Evolutionary conservation across 1,140 invertebrate genomes (phyloP).

Genomic region (Drosophila pectinifera): DNA sequence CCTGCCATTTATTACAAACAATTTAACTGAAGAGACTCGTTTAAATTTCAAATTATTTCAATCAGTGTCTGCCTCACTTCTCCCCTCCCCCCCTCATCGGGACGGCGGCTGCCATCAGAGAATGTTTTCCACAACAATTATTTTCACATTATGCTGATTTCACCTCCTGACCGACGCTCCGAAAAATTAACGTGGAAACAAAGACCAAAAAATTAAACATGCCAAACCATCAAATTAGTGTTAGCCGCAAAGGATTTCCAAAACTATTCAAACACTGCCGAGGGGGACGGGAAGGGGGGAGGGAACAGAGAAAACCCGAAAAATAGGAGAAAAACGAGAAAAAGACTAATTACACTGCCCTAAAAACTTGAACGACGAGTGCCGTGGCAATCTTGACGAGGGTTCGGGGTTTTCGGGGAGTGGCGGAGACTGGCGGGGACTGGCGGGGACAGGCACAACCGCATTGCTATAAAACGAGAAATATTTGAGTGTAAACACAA

Average conservation of each 20-base stretch:
- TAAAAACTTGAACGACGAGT: constrained; percentile 71
- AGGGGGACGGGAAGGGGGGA: too few relatives aligned
- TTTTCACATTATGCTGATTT: constrained; percentile 59
- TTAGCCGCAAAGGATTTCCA: constrained; percentile 66
- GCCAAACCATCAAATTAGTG: constrained; percentile 59
- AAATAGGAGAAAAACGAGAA: constrained; percentile 17
- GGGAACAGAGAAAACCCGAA: neutral
- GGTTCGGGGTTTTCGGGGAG: neutral
- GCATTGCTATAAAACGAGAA: constrained; percentile 69
- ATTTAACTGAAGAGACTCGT: constrained; percentile 32
- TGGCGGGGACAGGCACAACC: constrained; percentile 40
- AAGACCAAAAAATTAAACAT: constrained; percentile 57
- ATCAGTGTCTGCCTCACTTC: constrained; percentile 10
- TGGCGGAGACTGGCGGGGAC: neutral
- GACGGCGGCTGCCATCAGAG: constrained; percentile 4
- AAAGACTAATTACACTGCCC: constrained; percentile 76
- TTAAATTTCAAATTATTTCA: constrained; percentile 46
- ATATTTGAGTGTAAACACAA: constrained; percentile 72
- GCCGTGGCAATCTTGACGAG: constrained; percentile 57
- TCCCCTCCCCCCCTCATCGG: neutral
- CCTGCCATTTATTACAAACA: constrained; percentile 31
- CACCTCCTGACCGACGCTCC: constrained; percentile 28
- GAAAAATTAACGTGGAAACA: constrained; percentile 38
- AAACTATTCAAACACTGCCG: constrained; percentile 53
- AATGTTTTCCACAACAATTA: constrained; percentile 51